Base-by-base conservation (phyloP, 2,113 vertebrate species). In the Cacatua alba region DNA sequence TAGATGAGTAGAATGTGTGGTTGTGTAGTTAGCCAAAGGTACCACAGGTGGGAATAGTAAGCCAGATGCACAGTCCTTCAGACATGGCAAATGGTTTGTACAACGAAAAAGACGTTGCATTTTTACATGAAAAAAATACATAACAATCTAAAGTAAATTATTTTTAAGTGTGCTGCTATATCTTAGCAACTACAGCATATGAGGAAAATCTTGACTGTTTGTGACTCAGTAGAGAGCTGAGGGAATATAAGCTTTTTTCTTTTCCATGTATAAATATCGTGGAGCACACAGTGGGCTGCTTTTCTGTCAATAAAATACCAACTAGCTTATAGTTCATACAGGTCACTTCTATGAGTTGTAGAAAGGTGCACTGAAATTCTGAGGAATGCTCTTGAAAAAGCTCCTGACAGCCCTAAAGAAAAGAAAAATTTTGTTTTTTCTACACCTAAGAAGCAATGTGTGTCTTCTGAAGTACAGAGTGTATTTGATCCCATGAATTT, bases 401-500 rank as follows among this genome's bases (percentile, higher is more conserved):
- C 77, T 92, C 15, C 41, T 52, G 69, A 57, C 43, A 78, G n/a
- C 35, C 24, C 77, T 48, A 43, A 41, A 81, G 80, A 84, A 86
- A 71, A 37, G 35, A 52, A 37, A 89, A 81, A 60, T 35, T 28
- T 48, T 83, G 64, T 91, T 92, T 90, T 90, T 75, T 76, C 55
- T 82, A 52, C 62, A 65, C 77, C 62, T 78, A 28, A 55, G 62
- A 28, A 84, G 77, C 23, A 28, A n/a, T 44, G 48, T 62, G 35
- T 79, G 2, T 67, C 55, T 74, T 48, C 60, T 78, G 43, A 88
- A 82, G 83, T 64, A 83, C 81, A 68, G 62, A 94, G 46, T 33
- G 23, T 92, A 89, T 96, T 7, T 7, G 68, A 94, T 96, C 24
- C 52, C 39, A 57, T 93, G 71, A 71, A 90, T 94, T 95, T 95